A percentile compares a stretch with the other conserved stretches of the same genome.
Conservation (phyloP, 1,140 invertebrate species). For the Papilio polyxenes region DNA sequence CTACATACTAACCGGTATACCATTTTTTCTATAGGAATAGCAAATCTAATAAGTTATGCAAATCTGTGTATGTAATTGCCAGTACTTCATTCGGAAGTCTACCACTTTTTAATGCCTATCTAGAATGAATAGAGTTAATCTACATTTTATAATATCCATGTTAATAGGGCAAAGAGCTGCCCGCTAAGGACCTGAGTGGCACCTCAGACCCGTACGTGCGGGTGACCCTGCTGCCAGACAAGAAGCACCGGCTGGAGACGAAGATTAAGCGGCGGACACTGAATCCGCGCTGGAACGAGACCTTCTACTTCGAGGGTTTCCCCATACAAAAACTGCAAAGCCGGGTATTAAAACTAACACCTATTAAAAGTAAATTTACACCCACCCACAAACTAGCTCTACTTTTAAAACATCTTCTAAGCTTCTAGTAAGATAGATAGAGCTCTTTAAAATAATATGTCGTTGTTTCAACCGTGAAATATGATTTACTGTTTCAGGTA, state of each 20-base stretch:
- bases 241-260: conserved; percentile 97
- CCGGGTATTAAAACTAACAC: conserved; percentile 78
- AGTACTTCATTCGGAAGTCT: background rate
- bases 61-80: too few relatives aligned
- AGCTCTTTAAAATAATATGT: background rate
- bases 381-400: too few relatives aligned
- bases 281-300: conserved; percentile 98
- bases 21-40: background rate
- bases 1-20: background rate
- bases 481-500: conserved; percentile 81
- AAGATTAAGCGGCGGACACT: conserved; percentile 97
- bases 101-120: background rate
- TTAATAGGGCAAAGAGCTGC: conserved; percentile 91
- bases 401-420: too few relatives aligned
- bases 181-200: conserved; percentile 96
- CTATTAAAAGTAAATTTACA: too few relatives aligned
- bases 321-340: conserved; percentile 96
- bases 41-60: too few relatives aligned
- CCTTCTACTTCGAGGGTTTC: conserved; percentile 98
- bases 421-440: too few relatives aligned
- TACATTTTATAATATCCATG: conserved; percentile 65
- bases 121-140: background rate
- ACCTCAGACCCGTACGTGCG: conserved; percentile 96
- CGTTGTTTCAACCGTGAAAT: background rate
- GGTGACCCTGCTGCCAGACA: conserved; percentile 96